Conservation (phyloP, 2,113 vertebrate genomes). For the Eolophus roseicapilla region DNA sequence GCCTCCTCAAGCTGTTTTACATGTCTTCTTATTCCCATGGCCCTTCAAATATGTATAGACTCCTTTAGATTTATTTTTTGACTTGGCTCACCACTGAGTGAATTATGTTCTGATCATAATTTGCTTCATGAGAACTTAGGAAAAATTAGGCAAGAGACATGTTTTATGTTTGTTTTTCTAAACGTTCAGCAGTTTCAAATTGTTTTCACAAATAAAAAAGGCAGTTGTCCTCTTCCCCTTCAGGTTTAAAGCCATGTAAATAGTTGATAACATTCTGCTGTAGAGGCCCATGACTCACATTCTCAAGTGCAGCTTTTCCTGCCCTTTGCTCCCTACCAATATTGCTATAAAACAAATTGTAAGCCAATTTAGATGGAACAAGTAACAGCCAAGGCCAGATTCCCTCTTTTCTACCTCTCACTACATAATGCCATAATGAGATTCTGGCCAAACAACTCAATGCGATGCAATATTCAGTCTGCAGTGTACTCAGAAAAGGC, state of each 20-base stretch:
- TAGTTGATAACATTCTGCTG: background rate
- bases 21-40: background rate
- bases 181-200: background rate
- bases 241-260: background rate
- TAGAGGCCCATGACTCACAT: background rate
- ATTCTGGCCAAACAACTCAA: background rate
- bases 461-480: background rate
- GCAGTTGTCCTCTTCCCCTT: background rate
- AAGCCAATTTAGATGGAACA: background rate
- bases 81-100: background rate
- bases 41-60: background rate
- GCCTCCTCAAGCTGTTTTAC: background rate
- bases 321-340: background rate
- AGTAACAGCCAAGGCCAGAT: constrained; percentile 15
- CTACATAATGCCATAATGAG: background rate
- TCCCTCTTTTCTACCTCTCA: constrained; percentile 15
- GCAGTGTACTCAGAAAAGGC: background rate
- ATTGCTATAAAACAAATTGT: background rate
- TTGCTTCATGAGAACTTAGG: background rate
- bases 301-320: constrained; percentile 21
- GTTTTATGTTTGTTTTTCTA: background rate
- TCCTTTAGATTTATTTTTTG: background rate
- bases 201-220: background rate
- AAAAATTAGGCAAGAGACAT: background rate
- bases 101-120: background rate